Evolutionary conservation across 2,888 invertebrate species (phyloP).

Genomic region (Globia sparganii): DNA sequence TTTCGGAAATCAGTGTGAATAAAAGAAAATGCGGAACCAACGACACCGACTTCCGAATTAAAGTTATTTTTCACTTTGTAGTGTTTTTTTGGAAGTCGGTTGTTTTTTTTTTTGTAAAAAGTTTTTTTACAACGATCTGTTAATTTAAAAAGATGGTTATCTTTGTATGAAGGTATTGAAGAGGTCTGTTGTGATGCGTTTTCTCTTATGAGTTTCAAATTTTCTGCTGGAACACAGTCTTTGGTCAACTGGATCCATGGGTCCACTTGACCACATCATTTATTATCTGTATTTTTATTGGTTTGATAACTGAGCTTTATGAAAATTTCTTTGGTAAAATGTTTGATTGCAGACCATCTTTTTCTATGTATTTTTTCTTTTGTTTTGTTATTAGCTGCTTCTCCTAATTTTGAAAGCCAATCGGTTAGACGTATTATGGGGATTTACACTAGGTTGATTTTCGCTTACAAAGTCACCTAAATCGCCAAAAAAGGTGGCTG

Average conservation of each 20-base stretch:
- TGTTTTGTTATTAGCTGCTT: not conserved
- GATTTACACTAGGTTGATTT: not conserved
- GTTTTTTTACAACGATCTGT: constrained; percentile 55
- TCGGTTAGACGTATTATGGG: not conserved
- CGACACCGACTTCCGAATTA: too few relatives aligned
- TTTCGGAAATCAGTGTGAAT: too few relatives aligned
- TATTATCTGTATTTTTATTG: too few relatives aligned
- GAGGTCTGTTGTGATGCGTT: constrained; percentile 31
- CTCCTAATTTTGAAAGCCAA: not conserved
- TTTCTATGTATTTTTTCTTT: not conserved
- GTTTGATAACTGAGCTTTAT: not conserved
- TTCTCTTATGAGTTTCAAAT: constrained; percentile 11
- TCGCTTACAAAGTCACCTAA: too few relatives aligned
- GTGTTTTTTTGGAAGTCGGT: too few relatives aligned
- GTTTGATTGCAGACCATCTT: not conserved
- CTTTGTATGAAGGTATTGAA: constrained; percentile 31
- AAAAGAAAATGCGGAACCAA: too few relatives aligned
- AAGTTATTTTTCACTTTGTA: too few relatives aligned
- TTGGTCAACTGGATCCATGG: too few relatives aligned
- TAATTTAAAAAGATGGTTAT: constrained; percentile 60
- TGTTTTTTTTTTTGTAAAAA: too few relatives aligned
- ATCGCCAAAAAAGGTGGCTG: too few relatives aligned
- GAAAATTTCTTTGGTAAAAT: not conserved
- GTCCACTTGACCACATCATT: too few relatives aligned
- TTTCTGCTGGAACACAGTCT: constrained; percentile 1